Percentiles rank a stretch among this genome's conserved stretches.
phyloP scores from a whole-genome alignment of 2,113 vertebrate species.

The Bostrychus sinensis region DNA sequence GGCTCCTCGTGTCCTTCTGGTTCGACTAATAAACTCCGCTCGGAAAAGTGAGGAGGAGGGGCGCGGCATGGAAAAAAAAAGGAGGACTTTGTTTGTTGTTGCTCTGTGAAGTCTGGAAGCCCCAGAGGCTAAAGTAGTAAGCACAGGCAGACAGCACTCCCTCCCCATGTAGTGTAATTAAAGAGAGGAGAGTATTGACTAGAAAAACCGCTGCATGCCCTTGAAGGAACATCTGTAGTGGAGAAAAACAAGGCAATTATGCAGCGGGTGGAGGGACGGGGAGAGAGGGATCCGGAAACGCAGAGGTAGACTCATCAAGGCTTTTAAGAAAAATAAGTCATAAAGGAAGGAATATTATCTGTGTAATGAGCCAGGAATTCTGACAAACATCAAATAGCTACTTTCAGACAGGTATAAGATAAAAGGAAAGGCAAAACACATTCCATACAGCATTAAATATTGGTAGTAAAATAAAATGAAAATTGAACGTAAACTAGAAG shows the following conservation, averaged over 20 bases:
- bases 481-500: no score
- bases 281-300: conserved; percentile 56
- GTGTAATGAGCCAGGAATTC: conserved; percentile 31
- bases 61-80: conserved; percentile 44
- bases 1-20: not conserved
- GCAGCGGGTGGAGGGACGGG: conserved; percentile 57
- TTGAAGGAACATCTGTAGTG: conserved; percentile 82
- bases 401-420: no score
- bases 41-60: conserved; percentile 34
- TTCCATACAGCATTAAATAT: no score
- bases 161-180: conserved; percentile 79
- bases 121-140: conserved; percentile 59
- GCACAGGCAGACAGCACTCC: conserved; percentile 66
- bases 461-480: no score
- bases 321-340: conserved; percentile 33
- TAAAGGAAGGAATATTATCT: conserved; percentile 24
- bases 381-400: no score
- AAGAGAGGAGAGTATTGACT: conserved; percentile 82
- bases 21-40: not conserved
- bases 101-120: conserved; percentile 38
- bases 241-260: conserved; percentile 85
- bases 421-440: no score
- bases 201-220: conserved; percentile 79
- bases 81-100: conserved; percentile 37
- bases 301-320: conserved; percentile 43